A percentile compares a stretch with the other conserved stretches of the same genome.
Evolutionary conservation across 2,888 invertebrate species (phyloP).

Genomic region (Flexamia atlantica): DNA sequence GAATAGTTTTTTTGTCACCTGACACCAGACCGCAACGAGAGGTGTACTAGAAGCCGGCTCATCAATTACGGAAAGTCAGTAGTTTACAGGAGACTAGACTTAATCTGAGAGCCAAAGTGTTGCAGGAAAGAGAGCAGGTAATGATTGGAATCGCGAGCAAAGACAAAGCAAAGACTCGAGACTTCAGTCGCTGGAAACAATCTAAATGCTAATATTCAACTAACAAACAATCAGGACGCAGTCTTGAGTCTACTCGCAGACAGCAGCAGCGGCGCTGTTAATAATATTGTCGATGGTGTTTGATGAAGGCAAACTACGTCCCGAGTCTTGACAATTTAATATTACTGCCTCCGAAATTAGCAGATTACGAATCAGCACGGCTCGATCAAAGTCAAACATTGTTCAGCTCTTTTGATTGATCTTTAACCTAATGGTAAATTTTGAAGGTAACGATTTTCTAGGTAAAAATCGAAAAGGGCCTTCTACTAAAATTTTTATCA

Average conservation of each 20-base stretch:
- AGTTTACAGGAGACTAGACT: background rate
- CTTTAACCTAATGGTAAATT: too few relatives aligned
- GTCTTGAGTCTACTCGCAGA: conserved; percentile 45
- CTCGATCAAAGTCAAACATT: background rate
- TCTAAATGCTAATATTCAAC: conserved; percentile 58
- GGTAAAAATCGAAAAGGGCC: too few relatives aligned
- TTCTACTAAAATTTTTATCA: too few relatives aligned
- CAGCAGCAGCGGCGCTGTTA: conserved; percentile 44
- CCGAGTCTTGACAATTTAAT: conserved; percentile 31
- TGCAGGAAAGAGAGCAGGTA: conserved; percentile 32
- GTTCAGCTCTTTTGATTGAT: too few relatives aligned
- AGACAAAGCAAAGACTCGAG: conserved; percentile 48
- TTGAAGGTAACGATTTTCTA: too few relatives aligned
- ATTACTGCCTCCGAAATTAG: conserved; percentile 28
- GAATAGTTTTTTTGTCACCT: too few relatives aligned
- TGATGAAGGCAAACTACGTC: conserved; percentile 36
- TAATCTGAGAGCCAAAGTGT: background rate
- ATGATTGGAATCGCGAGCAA: conserved; percentile 27
- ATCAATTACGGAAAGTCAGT: background rate
- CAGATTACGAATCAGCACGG: conserved; percentile 22
- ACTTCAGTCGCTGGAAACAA: conserved; percentile 48
- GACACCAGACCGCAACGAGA: too few relatives aligned
- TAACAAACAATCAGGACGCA: conserved; percentile 53
- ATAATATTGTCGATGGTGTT: conserved; percentile 48
- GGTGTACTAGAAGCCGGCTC: background rate